Evolutionary conservation across 1,140 invertebrate species (phyloP).

Genomic region (Formica selysi): DNA sequence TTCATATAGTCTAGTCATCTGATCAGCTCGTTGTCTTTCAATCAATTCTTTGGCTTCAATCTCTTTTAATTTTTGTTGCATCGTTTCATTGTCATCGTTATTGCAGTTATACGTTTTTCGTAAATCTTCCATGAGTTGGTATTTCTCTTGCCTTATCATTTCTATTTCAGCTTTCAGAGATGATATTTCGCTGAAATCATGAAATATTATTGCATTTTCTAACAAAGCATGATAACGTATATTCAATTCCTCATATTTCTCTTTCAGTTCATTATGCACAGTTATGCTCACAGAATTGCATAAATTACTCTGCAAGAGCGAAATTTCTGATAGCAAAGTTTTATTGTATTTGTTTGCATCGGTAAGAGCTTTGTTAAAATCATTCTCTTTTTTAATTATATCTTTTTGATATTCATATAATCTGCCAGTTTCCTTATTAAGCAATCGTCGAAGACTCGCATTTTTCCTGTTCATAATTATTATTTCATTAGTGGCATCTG

Average conservation of each 20-base stretch:
- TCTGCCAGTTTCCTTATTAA: conserved; percentile 79
- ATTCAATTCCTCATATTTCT: conserved; percentile 80
- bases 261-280: conserved; percentile 79
- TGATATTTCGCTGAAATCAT: conserved; percentile 51
- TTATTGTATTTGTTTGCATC: conserved; percentile 79
- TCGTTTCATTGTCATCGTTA: conserved; percentile 2
- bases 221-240: conserved; percentile 80
- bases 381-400: conserved; percentile 75
- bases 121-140: conserved; percentile 70
- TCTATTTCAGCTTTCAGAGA: conserved; percentile 76
- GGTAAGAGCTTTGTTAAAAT: conserved; percentile 76
- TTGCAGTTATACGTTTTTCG: neutral
- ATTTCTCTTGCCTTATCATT: conserved; percentile 77
- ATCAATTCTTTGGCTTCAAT: conserved; percentile 76
- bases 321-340: conserved; percentile 76
- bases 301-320: conserved; percentile 77
- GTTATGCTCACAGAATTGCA: conserved; percentile 77
- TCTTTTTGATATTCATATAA: conserved; percentile 79
- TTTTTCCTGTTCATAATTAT: conserved; percentile 77
- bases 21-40: conserved; percentile 82
- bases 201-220: conserved; percentile 72
- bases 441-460: conserved; percentile 76
- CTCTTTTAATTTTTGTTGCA: conserved; percentile 53
- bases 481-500: conserved; percentile 70
- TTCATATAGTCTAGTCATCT: conserved; percentile 80